These are phyloP conservation scores for Zaprionus nigranus DNA, from an alignment of 1,140 invertebrate genomes.

Conservation along the genomic window DNA sequence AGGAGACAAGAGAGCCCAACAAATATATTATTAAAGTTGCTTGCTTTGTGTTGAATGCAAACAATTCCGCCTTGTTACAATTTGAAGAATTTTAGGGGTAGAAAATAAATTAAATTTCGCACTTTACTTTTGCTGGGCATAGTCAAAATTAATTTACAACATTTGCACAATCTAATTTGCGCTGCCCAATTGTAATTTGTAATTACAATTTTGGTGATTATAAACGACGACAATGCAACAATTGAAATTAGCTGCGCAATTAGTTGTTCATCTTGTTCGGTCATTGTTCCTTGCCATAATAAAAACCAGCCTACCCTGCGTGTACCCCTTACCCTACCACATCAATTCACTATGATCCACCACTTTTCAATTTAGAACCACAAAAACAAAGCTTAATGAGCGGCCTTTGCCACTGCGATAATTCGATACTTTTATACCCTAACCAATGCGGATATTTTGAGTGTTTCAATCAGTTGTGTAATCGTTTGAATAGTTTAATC, in stretches of 20 bases:
- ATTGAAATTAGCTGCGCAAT: constrained; percentile 81
- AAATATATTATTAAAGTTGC: not conserved
- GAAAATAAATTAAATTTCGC: constrained; percentile 74
- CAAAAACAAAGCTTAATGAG: constrained; percentile 73
- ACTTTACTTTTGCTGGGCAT: constrained; percentile 49
- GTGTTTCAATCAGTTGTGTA: not conserved
- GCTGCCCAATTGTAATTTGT: constrained; percentile 74
- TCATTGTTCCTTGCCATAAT: constrained; percentile 46
- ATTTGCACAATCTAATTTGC: constrained; percentile 59
- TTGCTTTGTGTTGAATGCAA: constrained; percentile 4
- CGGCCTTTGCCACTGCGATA: constrained; percentile 36
- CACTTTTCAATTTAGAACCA: constrained; percentile 18
- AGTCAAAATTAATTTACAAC: constrained; percentile 53
- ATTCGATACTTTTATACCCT: constrained; percentile 25
- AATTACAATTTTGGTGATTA: constrained; percentile 81
- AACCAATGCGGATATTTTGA: not conserved
- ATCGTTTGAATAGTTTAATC: not conserved
- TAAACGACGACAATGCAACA: constrained; percentile 68
- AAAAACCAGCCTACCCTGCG: constrained; percentile 26
- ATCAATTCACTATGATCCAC: not conserved
- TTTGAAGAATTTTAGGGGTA: constrained; percentile 25
- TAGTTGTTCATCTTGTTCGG: constrained; percentile 70
- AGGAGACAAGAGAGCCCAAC: not conserved
- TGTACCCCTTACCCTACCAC: not conserved
- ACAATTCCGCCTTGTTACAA: constrained; percentile 2